phyloP scores from a whole-genome alignment of 2,113 vertebrate genomes.

The Zosterops lateralis region DNA sequence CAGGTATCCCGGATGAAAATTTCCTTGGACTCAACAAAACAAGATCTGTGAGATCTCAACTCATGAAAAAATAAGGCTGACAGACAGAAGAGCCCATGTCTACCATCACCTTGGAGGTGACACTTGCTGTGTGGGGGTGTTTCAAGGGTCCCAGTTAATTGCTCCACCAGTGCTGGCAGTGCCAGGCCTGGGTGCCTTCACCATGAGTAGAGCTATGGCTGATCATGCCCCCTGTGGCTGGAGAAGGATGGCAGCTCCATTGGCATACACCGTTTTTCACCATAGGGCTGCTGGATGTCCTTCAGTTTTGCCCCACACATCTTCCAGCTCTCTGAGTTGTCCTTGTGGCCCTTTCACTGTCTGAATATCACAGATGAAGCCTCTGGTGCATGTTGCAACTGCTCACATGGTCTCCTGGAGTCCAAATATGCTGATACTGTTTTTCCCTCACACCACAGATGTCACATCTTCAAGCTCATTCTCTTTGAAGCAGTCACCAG shows the following conservation, averaged over 20 bases:
- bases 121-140: background rate
- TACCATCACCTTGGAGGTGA: background rate
- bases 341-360: background rate
- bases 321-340: background rate
- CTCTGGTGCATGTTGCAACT: background rate
- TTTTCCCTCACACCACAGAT: background rate
- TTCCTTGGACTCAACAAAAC: background rate
- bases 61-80: background rate
- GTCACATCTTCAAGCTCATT: background rate
- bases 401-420: fast-evolving
- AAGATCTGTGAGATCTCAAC: background rate
- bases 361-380: background rate
- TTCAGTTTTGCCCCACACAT: background rate
- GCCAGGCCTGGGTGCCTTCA: background rate
- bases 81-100: background rate
- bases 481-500: background rate
- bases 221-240: background rate
- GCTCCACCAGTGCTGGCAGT: background rate
- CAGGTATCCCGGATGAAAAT: background rate
- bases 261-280: background rate
- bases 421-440: background rate
- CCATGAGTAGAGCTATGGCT: background rate
- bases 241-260: background rate
- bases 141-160: background rate
- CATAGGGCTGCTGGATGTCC: background rate